These are phyloP conservation scores for Ophioderma brevispina DNA, from an alignment of 35 echinoderm and acorn worm species.

Conservation along the genomic window DNA sequence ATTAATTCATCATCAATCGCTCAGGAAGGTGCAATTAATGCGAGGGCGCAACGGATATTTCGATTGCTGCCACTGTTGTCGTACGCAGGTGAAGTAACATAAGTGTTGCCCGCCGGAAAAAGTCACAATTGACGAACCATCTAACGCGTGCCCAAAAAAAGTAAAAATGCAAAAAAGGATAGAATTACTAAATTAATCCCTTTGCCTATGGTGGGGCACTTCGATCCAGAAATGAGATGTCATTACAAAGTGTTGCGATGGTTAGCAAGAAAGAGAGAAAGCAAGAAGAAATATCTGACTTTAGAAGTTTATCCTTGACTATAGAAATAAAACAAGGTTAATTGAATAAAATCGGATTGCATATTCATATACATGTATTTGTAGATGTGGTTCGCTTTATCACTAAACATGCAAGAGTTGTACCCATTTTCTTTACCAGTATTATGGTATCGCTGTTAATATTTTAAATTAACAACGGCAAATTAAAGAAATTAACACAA, in stretches of 20 bases:
- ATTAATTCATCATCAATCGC: not conserved
- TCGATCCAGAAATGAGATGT: not conserved
- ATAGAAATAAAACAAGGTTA: no score
- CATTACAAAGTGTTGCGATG: not conserved
- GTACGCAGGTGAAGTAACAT: not conserved
- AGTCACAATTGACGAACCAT: not conserved
- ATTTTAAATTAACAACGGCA: no score
- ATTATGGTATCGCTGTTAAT: no score
- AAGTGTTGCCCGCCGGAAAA: not conserved
- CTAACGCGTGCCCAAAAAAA: not conserved
- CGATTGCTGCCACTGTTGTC: not conserved
- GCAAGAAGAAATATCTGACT: no score
- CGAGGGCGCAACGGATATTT: not conserved
- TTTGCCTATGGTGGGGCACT: not conserved
- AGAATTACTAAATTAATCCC: constrained; percentile 3
- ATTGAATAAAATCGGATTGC: no score
- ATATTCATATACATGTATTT: no score
- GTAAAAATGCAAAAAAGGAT: not conserved
- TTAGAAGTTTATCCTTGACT: no score
- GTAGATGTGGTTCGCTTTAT: no score
- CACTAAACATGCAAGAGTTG: no score
- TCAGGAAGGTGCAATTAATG: not conserved
- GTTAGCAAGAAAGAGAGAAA: no score
- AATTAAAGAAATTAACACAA: no score
- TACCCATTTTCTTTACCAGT: no score